These are phyloP conservation scores for Gortyna flavago DNA, from an alignment of 2,888 invertebrate genomes.

Conservation along the genomic window DNA sequence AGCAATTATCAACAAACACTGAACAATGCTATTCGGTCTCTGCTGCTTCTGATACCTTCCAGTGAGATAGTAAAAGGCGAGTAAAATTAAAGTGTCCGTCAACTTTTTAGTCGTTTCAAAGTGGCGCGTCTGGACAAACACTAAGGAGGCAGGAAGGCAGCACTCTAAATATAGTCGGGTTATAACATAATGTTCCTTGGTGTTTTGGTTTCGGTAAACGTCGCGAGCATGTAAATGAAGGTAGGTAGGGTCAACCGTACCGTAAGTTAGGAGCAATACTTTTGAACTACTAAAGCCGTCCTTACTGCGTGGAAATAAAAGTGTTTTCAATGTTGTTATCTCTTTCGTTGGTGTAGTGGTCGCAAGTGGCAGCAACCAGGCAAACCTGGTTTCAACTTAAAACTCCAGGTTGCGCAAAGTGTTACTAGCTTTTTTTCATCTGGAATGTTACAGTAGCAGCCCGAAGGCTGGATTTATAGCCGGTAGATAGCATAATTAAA, in stretches of 20 bases:
- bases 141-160: slow-evolving; percentile 10
- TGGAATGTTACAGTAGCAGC: neutral
- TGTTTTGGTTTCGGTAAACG: slow-evolving; percentile 43
- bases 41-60: neutral
- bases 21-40: neutral
- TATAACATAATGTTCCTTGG: slow-evolving; percentile 30
- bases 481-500: neutral
- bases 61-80: neutral
- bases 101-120: slow-evolving; percentile 13
- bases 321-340: neutral
- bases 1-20: neutral
- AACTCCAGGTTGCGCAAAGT: neutral
- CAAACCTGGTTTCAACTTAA: neutral
- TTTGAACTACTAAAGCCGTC: neutral
- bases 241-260: neutral
- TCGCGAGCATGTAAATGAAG: slow-evolving; percentile 22
- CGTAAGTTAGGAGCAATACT: neutral
- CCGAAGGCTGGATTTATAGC: neutral
- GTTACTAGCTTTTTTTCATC: neutral
- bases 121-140: neutral
- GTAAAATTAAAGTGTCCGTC: neutral
- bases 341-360: neutral
- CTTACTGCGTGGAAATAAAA: neutral
- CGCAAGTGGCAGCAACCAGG: too few species aligned
- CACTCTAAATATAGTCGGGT: slow-evolving; percentile 30